phyloP scores from a whole-genome alignment of 2,113 vertebrate species.

The Enhydra lutris region DNA sequence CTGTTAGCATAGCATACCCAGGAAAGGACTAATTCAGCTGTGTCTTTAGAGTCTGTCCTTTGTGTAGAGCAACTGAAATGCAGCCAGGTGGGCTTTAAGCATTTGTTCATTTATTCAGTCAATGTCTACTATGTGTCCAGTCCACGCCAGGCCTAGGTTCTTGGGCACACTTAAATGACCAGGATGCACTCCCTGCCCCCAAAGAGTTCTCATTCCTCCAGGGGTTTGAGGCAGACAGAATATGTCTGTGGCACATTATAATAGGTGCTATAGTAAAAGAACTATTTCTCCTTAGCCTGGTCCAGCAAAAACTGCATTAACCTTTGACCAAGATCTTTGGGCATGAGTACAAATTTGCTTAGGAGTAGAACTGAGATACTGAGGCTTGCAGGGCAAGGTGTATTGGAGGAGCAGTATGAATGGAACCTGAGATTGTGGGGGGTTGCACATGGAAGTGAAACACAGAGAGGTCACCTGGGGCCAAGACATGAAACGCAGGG shows the following conservation, averaged over 20 bases:
- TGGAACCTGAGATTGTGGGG: not conserved
- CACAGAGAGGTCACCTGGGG: not conserved
- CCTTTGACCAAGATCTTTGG: slow-evolving; percentile 21
- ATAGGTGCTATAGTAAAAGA: not conserved
- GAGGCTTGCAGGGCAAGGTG: not conserved
- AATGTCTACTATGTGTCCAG: not conserved
- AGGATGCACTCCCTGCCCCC: not conserved
- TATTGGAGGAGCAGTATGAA: not conserved
- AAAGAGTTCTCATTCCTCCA: not conserved
- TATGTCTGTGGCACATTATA: not conserved
- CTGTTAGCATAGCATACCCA: not conserved
- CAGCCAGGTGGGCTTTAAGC: slow-evolving; percentile 1
- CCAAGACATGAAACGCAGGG: not conserved
- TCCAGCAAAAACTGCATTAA: not conserved
- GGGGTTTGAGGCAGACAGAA: not conserved
- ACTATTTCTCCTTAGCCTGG: not conserved
- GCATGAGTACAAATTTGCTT: not conserved
- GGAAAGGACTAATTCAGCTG: not conserved
- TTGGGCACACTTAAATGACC: not conserved
- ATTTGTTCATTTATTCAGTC: not conserved
- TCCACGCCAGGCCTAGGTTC: slow-evolving; percentile 10
- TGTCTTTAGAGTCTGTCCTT: slow-evolving; percentile 24
- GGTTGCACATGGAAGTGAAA: not conserved
- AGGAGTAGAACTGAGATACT: not conserved
- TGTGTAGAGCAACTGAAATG: slow-evolving; percentile 1